Evolutionary conservation across 2,113 vertebrate species (phyloP).

Genomic region (Amblyornis subalaris): DNA sequence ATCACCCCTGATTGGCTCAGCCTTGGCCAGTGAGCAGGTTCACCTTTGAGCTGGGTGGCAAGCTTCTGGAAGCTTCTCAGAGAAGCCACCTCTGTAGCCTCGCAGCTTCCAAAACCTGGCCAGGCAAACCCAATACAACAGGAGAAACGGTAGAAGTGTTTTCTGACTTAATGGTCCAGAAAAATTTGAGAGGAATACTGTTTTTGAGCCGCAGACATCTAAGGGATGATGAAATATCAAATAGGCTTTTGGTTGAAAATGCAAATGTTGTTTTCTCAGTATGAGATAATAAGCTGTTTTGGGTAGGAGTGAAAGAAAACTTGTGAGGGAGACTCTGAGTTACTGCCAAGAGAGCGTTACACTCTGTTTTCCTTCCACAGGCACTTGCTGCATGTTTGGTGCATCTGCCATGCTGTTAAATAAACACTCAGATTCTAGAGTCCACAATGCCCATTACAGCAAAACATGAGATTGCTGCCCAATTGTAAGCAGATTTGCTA

Average conservation of each 20-base stretch:
- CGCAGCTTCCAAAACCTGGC: not conserved
- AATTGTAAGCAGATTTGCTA: not conserved
- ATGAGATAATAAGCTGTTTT: not conserved
- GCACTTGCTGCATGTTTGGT: fast-evolving
- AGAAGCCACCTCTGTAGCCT: not conserved
- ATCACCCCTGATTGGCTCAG: fast-evolving
- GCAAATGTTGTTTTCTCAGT: not conserved
- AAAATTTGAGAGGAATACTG: not conserved
- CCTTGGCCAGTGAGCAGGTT: not conserved
- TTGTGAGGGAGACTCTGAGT: not conserved
- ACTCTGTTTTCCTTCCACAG: not conserved
- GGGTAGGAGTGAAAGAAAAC: not conserved
- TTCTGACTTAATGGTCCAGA: not conserved
- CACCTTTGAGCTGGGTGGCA: not conserved
- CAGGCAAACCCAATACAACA: not conserved
- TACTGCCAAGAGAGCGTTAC: not conserved
- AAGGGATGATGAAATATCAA: not conserved
- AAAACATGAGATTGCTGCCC: not conserved
- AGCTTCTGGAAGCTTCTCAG: not conserved
- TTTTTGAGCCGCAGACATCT: not conserved
- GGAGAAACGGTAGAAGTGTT: not conserved
- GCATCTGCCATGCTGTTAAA: not conserved
- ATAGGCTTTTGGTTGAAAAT: not conserved
- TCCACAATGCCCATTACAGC: not conserved
- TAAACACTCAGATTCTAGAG: not conserved